A percentile compares a stretch with the other conserved stretches of the same genome.
These are phyloP conservation scores for Cacoxenus indagator DNA, from an alignment of 2,888 invertebrate species.

Conservation along the genomic window DNA sequence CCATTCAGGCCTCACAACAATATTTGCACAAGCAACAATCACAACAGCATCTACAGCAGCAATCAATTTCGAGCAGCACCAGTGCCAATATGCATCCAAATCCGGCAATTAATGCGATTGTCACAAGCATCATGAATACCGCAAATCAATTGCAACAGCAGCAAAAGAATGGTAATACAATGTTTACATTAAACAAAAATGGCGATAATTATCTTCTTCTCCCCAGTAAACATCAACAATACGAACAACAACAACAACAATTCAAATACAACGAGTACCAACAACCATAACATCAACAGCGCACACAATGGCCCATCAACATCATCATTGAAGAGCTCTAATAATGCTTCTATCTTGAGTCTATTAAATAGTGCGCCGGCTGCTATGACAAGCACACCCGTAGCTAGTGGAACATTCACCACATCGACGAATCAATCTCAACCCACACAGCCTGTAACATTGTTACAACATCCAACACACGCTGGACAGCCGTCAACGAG, in stretches of 20 bases:
- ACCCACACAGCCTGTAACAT: conserved; percentile 55
- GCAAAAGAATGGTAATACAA: conserved; percentile 61
- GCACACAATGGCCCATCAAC: conserved; percentile 22
- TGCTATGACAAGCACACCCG: conserved; percentile 77
- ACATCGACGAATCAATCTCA: conserved; percentile 61
- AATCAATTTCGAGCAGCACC: conserved; percentile 42
- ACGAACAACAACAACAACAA: conserved; percentile 29
- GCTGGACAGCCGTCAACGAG: conserved; percentile 49
- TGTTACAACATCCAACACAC: conserved; percentile 56
- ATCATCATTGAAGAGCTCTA: conserved; percentile 56
- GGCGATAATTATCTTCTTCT: background rate
- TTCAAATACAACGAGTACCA: conserved; percentile 9
- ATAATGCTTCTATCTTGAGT: conserved; percentile 82
- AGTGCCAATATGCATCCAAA: conserved; percentile 69
- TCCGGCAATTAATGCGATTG: conserved; percentile 81
- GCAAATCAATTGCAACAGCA: conserved; percentile 83
- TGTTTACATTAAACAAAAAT: background rate
- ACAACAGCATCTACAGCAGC: conserved; percentile 27
- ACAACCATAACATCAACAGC: conserved; percentile 24
- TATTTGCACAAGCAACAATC: conserved; percentile 56
- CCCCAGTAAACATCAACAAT: conserved; percentile 30
- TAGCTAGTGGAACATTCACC: conserved; percentile 71
- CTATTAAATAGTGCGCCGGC: conserved; percentile 84
- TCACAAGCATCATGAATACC: conserved; percentile 85
- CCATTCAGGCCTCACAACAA: conserved; percentile 56